Base-by-base conservation (phyloP, 2,888 invertebrate species). In the Hedya salicella region DNA sequence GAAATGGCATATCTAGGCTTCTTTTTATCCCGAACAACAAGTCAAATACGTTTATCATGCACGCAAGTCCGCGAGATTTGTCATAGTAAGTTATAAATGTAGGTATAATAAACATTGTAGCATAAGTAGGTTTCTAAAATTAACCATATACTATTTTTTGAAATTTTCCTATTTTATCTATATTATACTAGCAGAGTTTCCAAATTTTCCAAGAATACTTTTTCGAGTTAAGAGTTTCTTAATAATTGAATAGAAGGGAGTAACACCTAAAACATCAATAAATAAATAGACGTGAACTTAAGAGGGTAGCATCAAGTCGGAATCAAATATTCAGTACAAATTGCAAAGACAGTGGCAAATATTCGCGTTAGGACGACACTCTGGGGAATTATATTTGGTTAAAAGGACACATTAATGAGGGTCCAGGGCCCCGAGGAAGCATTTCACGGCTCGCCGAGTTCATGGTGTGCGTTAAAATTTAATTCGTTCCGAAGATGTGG, bases 381-480 rank as follows among this genome's bases (percentile, higher is more conserved):
- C 80, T 77, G 71, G 70, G 79, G 76, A 71, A 73, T 75, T 71
- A 73, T 73, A 72, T 70, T 71, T 69, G 63, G 64, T 68, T 75
- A 76, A 69, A 68, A 68, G 78, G 80, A 77, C 78, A 75, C 69
- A 78, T 78, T 84, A 83, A 82, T 80, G 78, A 80, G 78, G 83
- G 83, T 81, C 75, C 77, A 75, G 71, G 75, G 74, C 75, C 80
- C 69, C 70, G 71, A 78, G 80, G 78, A 75, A 68, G 74, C 78
- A 74, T 77, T 81, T 80, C 78, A 80, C 78, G 78, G 73, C 66
- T 71, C 71, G 68, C 72, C 76, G 79, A 80, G 73, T 78, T 81
- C 77, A 80, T 59, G 69, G 60, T 42, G 60, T 62, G 53, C 76
- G 83, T 85, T 83, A 83, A 83, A 83, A 78, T 83, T 86, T 84